Evolutionary conservation across 2,113 vertebrate genomes (phyloP).

Genomic region (Dicerorhinus sumatrensis): DNA sequence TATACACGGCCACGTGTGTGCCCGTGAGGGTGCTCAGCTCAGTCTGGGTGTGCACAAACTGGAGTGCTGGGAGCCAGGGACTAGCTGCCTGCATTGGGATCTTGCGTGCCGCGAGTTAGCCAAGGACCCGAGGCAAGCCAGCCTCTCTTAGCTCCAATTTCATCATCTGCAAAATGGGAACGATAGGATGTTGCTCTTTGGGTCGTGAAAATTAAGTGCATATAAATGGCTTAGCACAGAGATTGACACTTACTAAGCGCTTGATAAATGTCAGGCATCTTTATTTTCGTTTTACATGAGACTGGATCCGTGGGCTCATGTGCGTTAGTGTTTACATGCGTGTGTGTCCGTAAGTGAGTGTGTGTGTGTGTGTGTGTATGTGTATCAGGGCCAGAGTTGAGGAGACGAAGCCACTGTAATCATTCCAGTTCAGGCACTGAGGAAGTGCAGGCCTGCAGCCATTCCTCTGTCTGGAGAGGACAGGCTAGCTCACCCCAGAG

Average conservation of each 20-base stretch:
- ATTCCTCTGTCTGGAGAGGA: not conserved
- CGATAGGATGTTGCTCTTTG: not conserved
- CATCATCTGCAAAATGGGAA: not conserved
- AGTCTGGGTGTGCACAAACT: too few relatives aligned
- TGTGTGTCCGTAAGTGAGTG: not conserved
- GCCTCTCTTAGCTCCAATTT: not conserved
- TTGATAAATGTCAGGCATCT: not conserved
- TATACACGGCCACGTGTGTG: accelerated
- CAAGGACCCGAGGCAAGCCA: not conserved
- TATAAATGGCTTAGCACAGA: not conserved
- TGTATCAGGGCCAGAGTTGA: not conserved
- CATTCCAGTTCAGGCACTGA: not conserved
- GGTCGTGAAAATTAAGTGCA: not conserved
- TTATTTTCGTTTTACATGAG: not conserved
- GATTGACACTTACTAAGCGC: accelerated
- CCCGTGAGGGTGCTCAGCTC: accelerated
- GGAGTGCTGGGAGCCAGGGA: too few relatives aligned
- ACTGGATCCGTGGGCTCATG: not conserved
- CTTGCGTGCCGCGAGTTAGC: not conserved
- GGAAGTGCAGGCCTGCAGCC: not conserved
- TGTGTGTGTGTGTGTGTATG: not conserved
- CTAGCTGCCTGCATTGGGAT: accelerated
- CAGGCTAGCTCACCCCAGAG: not conserved
- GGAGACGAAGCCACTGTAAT: not conserved
- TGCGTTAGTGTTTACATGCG: not conserved